Percentiles rank a stretch among this genome's conserved stretches.
Conservation (phyloP, 2,797 vertebrate species). For the Urophycis tenuis region DNA sequence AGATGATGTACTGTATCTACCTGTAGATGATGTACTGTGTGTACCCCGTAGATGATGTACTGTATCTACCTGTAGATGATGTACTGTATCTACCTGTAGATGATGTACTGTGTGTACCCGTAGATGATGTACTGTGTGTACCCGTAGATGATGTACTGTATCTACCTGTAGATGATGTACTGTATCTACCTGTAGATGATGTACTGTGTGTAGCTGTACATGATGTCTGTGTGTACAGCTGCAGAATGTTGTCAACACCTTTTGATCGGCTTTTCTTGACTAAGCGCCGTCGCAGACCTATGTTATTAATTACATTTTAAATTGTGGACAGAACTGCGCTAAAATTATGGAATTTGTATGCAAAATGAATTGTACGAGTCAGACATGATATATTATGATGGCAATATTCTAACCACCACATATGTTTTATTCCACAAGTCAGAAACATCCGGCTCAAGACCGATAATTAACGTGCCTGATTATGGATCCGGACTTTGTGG, state of each 20-base stretch:
- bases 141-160: not conserved
- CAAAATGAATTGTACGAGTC: not conserved
- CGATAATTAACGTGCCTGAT: not conserved
- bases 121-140: too few species aligned
- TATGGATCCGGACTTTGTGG: not conserved
- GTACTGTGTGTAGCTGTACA: too few species aligned
- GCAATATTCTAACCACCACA: not conserved
- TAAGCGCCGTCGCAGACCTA: too few species aligned
- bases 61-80: not conserved
- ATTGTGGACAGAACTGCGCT: not conserved
- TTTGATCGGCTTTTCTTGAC: not conserved
- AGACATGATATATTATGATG: not conserved
- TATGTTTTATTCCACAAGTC: not conserved
- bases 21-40: not conserved
- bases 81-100: too few species aligned
- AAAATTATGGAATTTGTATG: not conserved
- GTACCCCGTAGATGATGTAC: not conserved
- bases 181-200: too few species aligned
- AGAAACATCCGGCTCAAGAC: not conserved
- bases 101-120: not conserved
- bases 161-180: not conserved
- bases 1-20: not conserved
- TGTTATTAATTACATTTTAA: not conserved
- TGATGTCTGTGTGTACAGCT: not conserved
- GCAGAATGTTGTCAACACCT: not conserved